Evolutionary conservation across 1,140 invertebrate genomes (phyloP).

Genomic region (Drosophila sp.): DNA sequence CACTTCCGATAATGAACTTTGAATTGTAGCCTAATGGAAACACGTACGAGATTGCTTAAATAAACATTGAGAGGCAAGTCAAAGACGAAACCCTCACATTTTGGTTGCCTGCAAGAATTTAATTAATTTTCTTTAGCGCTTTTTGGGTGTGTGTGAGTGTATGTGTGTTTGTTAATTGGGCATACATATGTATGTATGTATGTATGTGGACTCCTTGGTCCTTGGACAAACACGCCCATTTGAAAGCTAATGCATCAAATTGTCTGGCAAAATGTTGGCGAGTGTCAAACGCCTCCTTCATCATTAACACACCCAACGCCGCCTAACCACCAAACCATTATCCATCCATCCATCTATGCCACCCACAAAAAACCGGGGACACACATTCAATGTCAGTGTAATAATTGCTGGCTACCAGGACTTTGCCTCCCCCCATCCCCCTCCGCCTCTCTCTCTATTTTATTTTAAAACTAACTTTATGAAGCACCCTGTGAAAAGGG

Average conservation of each 20-base stretch:
- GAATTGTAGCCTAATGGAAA: slow-evolving; percentile 79
- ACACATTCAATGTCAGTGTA: slow-evolving; percentile 57
- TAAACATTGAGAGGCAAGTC: slow-evolving; percentile 52
- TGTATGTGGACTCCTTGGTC: slow-evolving; percentile 12
- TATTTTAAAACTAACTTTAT: slow-evolving; percentile 20
- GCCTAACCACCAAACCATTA: slow-evolving; percentile 20
- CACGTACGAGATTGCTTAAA: slow-evolving; percentile 75
- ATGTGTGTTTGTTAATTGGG: slow-evolving; percentile 64
- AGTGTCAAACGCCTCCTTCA: slow-evolving; percentile 63
- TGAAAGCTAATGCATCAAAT: slow-evolving; percentile 71
- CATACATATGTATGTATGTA: slow-evolving; percentile 8
- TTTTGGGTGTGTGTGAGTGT: slow-evolving; percentile 51
- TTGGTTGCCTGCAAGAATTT: slow-evolving; percentile 42
- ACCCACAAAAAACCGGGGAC: slow-evolving; percentile 13
- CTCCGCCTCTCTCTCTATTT: slow-evolving; percentile 15
- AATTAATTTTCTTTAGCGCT: slow-evolving; percentile 68
- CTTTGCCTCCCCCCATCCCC: neutral
- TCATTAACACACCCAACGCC: slow-evolving; percentile 46
- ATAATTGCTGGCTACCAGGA: slow-evolving; percentile 57
- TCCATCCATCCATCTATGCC: slow-evolving; percentile 29
- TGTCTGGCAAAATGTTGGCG: slow-evolving; percentile 63
- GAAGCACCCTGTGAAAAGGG: slow-evolving; percentile 1
- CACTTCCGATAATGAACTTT: slow-evolving; percentile 71
- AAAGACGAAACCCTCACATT: slow-evolving; percentile 7
- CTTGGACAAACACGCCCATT: slow-evolving; percentile 60